Evolutionary conservation across 2,888 invertebrate species (phyloP).

Genomic region (Lasioglossum morio): DNA sequence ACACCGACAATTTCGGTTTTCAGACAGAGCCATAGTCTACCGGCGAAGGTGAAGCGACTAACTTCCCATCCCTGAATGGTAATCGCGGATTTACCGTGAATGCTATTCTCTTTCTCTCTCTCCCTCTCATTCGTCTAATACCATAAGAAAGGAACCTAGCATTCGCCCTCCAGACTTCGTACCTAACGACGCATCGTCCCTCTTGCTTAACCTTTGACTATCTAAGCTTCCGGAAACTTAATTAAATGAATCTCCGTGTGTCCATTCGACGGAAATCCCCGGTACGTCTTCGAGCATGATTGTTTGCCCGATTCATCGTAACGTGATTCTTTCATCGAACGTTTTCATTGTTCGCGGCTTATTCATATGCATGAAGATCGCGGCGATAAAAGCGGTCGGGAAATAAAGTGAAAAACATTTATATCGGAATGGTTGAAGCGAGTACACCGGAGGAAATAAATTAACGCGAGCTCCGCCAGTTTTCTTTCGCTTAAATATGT

Average conservation of each 20-base stretch:
- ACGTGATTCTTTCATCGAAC: constrained; percentile 12
- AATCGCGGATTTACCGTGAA: constrained; percentile 64
- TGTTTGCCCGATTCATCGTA: not conserved
- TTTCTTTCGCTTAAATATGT: not conserved
- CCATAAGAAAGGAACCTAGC: constrained; percentile 67
- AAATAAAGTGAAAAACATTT: not conserved
- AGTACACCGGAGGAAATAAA: not conserved
- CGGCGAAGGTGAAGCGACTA: constrained; percentile 38
- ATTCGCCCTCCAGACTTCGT: constrained; percentile 40
- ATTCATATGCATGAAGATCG: not conserved
- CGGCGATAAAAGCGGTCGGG: not conserved
- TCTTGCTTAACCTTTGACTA: constrained; percentile 57
- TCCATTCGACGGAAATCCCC: constrained; percentile 21
- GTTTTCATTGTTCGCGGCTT: not conserved
- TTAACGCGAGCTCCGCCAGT: not conserved
- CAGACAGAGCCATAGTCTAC: constrained; percentile 24
- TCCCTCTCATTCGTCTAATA: constrained; percentile 30
- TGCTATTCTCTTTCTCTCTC: constrained; percentile 14
- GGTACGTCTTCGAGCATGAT: constrained; percentile 14
- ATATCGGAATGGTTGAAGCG: not conserved
- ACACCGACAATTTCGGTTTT: constrained; percentile 45
- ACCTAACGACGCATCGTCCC: constrained; percentile 64
- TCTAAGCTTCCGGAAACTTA: constrained; percentile 58
- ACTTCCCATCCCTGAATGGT: constrained; percentile 58
- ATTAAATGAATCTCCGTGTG: constrained; percentile 57